A percentile compares a stretch with the other conserved stretches of the same genome.
phyloP scores from a whole-genome alignment of 2,888 invertebrate species.

The Leptogaster cylindrica region DNA sequence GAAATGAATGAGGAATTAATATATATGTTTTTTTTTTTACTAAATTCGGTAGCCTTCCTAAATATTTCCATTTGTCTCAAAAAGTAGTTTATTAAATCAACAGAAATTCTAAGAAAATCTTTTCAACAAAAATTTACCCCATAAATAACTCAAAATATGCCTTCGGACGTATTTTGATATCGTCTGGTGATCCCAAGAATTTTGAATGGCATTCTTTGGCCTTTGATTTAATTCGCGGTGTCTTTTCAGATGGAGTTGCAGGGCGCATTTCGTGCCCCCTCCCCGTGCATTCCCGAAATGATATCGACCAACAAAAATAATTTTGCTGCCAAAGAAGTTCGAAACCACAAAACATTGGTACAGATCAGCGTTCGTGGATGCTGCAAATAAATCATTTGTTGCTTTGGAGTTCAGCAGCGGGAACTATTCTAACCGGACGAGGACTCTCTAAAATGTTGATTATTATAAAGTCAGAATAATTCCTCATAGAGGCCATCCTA shows the following conservation, averaged over 20 bases:
- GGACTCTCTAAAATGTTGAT: no score
- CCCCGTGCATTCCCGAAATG: neutral
- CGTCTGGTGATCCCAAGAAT: conserved; percentile 5
- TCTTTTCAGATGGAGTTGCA: neutral
- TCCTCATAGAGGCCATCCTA: neutral
- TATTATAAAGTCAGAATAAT: conserved; percentile 5
- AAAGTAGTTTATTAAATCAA: neutral
- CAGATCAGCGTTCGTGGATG: neutral
- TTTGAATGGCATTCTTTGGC: neutral
- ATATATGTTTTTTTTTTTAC: no score
- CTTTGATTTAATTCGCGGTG: neutral
- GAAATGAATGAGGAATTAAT: no score
- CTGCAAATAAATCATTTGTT: neutral
- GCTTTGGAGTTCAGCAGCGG: neutral
- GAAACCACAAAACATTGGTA: no score
- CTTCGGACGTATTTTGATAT: conserved; percentile 4
- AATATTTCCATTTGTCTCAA: neutral
- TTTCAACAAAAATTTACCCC: neutral
- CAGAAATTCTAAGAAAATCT: neutral
- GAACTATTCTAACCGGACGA: no score
- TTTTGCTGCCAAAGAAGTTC: neutral
- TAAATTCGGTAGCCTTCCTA: no score
- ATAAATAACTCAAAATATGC: neutral
- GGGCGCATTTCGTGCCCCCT: no score
- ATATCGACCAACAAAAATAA: conserved; percentile 1